Evolutionary conservation across 2,888 invertebrate species (phyloP), one percentile per base, ranked within the genome.

Genomic region (Saturnia japonica): DNA sequence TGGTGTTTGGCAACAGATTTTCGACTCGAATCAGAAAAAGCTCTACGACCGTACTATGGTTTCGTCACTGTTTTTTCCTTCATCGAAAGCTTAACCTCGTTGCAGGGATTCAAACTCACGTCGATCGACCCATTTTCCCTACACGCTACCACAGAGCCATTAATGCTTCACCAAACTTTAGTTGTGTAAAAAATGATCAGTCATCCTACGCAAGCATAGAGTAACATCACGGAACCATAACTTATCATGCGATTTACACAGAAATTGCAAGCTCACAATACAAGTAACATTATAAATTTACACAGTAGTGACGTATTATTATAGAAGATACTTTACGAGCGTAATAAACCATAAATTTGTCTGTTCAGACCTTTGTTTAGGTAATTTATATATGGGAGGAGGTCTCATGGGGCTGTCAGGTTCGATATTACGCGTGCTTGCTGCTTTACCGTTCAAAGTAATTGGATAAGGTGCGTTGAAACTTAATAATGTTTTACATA

Each of bases 341-440:
- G 64, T 77, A 77, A 77, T 77, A 79, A 76, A 75, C 78, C 73
- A 73, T 77, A 74, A 74, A 76, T 74, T 74, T 76, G 68, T 69
- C 69, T 51, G 69, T 47, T 68, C 64, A 54, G 72, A 75, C 74
- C 77, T 76, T 78, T 77, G 76, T 79, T 72, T 71, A 72, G 67
- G 74, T 77, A 76, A 76, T 72, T 76, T 75, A 77, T 75, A 68
- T 68, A 60, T 51, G 57, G 68, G 68, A 25, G 60, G 28, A 8
- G 28, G 51, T 64, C 71, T 62, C 71, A 22, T 47, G 68, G 71
- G 71, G 42, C 54, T 64, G 64, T 34, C 64, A 64, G 40, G 64
- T 34, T 64, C 64, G 40, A 64, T 64, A 40, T 64, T 14, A 57
- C 57, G 25, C 25, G 25, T 57, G 25, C 57, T 22, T 57, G 12